phyloP scores from a whole-genome alignment of 2,113 vertebrate genomes.

The Nothoprocta perdicaria region DNA sequence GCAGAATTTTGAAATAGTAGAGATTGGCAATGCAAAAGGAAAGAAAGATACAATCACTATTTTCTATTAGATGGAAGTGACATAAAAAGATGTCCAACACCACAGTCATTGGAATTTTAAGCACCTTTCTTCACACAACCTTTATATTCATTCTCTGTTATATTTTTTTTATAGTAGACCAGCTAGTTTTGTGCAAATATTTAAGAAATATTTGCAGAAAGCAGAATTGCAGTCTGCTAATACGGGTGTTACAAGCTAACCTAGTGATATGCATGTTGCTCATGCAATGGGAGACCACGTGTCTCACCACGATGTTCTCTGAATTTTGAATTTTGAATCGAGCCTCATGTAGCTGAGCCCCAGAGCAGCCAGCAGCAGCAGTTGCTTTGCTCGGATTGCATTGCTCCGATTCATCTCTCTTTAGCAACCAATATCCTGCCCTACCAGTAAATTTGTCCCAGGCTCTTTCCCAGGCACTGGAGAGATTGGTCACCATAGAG shows the following conservation, averaged over 20 bases:
- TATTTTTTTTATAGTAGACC: not conserved
- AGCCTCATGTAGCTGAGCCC: not conserved
- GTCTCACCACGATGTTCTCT: not conserved
- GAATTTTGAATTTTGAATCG: not conserved
- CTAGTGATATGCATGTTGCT: not conserved
- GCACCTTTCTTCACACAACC: not conserved
- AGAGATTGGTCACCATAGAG: not conserved
- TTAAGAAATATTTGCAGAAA: not conserved
- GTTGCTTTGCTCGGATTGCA: not conserved
- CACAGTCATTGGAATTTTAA: not conserved
- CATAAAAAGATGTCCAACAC: not conserved
- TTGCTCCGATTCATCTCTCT: not conserved
- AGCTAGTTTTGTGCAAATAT: not conserved
- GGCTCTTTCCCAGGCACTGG: not conserved
- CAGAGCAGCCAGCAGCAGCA: not conserved
- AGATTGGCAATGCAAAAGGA: not conserved
- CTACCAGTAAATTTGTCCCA: not conserved
- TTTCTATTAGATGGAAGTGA: not conserved
- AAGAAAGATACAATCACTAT: no score
- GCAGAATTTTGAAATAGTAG: not conserved
- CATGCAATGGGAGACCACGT: fast-evolving
- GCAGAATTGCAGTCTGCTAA: not conserved
- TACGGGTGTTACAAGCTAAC: not conserved
- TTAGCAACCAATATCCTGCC: not conserved
- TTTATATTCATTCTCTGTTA: not conserved